Evolutionary conservation across 1,140 invertebrate genomes (phyloP), one percentile per base, ranked within the genome.

Genomic region (Cotesia glomerata): DNA sequence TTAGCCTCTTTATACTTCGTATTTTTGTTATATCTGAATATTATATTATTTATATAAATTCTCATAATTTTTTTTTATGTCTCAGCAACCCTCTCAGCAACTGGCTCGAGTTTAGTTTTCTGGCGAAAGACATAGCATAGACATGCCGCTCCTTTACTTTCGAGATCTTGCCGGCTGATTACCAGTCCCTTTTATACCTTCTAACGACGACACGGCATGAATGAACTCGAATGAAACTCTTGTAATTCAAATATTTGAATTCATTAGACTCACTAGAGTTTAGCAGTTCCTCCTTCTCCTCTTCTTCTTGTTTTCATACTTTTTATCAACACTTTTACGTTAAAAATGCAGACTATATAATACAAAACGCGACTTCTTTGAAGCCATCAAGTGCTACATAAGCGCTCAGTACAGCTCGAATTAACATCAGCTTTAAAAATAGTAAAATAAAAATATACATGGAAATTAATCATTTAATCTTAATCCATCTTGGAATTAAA

Each of bases 201-300:
- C 73, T 79, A 80, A 77, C 76, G 64, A 75, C 75, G 45, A 52
- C 72, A 76, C 74, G 74, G 73, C 77, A 81, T 79, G 74, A 79
- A 81, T 72, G 77, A 71, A 65, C 75, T 65, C 62, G 75, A 80
- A 59, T 67, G 65, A 64, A 67, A 71, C 74, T 80, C 76, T 79
- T 79, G 80, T 80, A 80, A 80, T 80, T 79, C 79, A 80, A 82
- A 82, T 81, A 81, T 81, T 81, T 80, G 77, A 81, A 81, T 81
- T 81, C 77, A 75, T 82, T 82, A 79, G 76, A 72, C n/a, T 14
- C 52, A 16, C 52, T 54, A 5, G 11, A n/a, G n/a, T n/a, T 54
- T 9, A 54, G 16, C 16, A 14, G 4, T 54, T 54, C 52, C n/a
- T n/a, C 7, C 16, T 14, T 11, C 2, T 26, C 26, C 3, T 26